Evolutionary conservation across 2,797 vertebrate genomes (phyloP).

Genomic region (Emys orbicularis): DNA sequence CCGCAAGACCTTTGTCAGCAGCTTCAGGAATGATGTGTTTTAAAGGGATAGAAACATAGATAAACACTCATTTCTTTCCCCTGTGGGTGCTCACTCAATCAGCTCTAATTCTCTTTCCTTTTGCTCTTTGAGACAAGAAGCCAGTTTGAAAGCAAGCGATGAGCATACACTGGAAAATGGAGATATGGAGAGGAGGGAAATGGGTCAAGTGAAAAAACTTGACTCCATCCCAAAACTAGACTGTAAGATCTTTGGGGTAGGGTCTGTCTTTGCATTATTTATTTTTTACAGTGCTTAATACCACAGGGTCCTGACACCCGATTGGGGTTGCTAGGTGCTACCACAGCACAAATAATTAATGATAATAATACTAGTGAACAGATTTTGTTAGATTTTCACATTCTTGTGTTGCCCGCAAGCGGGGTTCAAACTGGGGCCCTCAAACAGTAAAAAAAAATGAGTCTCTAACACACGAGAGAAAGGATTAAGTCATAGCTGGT

Average conservation of each 20-base stretch:
- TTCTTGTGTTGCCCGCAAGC: background rate
- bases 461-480: background rate
- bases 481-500: background rate
- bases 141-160: constrained; percentile 5
- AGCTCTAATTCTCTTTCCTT: constrained; percentile 45
- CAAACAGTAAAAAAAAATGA: background rate
- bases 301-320: constrained; percentile 47
- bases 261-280: background rate
- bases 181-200: background rate
- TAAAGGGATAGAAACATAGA: constrained; percentile 38
- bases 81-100: constrained; percentile 40
- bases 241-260: constrained; percentile 27
- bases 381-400: background rate
- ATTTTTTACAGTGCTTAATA: constrained; percentile 30
- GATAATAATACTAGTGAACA: background rate
- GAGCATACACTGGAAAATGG: background rate
- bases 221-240: constrained; percentile 29
- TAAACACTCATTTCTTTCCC: constrained; percentile 56
- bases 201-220: background rate
- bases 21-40: constrained; percentile 49
- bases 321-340: constrained; percentile 34
- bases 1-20: constrained; percentile 59
- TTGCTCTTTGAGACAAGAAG: background rate
- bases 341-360: constrained; percentile 42
- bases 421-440: background rate